Base-by-base conservation (phyloP, 2,888 invertebrate genomes). In the Malachius bipustulatus region DNA sequence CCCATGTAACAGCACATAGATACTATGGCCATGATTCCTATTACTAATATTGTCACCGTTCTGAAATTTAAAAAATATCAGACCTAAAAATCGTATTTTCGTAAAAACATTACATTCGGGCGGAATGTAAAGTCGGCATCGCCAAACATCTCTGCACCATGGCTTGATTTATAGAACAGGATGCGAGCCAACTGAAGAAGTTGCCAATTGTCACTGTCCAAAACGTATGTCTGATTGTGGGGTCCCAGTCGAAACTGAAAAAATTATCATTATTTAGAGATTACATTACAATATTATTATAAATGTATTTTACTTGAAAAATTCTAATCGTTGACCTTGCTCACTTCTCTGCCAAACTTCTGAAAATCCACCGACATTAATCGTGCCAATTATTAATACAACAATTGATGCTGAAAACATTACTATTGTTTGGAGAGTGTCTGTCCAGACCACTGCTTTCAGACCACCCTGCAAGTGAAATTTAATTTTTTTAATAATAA, bases 61-160 rank as follows among this genome's bases (percentile, higher is more conserved):
- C 84, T 83, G 60, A 40, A 65, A 66, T 43, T 8, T 19, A 19
- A 19, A 19, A 19, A 19, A 8, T 19, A 19, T 8, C 24, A 8
- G 6, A 19, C 24, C n/a, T 19, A 6, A 8, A 19, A n/a, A 19
- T n/a, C 6, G n/a, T 19, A 19, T n/a, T n/a, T n/a, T n/a, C n/a
- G n/a, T n/a, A n/a, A n/a, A n/a, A n/a, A n/a, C n/a, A 71, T 67
- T 62, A 82, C 83, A 74, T 69, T 56, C 77, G 72, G 13, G 85
- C 83, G 46, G 77, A 71, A 50, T 62, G 69, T 16, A 83, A 59
- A 8, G 80, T 72, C 0, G 83, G 78, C 58, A 87, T 74, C 0
- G 84, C 77, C 2, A 88, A 65, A 48, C 84, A 84, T 44, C 88
- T 64, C 52, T 89, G 88, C 2, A 89, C 82, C 80, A 87, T 85